These are phyloP conservation scores for Enteromius fasciolatus DNA, from an alignment of 2,797 vertebrate species.

Conservation along the genomic window DNA sequence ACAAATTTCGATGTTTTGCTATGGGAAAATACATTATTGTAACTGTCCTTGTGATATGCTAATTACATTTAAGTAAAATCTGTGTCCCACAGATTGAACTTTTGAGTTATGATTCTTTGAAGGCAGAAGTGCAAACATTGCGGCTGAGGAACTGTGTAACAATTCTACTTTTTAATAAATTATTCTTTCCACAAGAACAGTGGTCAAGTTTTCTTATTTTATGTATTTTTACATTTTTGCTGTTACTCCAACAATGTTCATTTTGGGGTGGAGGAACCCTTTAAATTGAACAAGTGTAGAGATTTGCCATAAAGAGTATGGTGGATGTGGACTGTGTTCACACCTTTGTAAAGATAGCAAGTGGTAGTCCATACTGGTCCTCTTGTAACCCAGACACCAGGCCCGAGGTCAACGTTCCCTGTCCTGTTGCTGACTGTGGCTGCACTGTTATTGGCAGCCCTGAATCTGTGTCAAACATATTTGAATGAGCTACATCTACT, in stretches of 20 bases:
- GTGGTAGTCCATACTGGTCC: slow-evolving; percentile 90
- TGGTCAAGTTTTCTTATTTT: not conserved
- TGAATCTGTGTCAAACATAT: slow-evolving; percentile 71
- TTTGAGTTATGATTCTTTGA: not conserved
- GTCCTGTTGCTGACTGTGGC: slow-evolving; percentile 84
- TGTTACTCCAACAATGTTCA: no score
- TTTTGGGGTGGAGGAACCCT: no score
- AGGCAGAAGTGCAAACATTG: not conserved
- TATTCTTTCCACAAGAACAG: not conserved
- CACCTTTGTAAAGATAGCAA: slow-evolving; percentile 97
- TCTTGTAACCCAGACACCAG: slow-evolving; percentile 92
- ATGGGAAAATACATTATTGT: no score
- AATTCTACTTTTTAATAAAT: not conserved
- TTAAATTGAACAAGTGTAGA: not conserved
- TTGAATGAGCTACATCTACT: slow-evolving; percentile 65
- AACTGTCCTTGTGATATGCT: no score
- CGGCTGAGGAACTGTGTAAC: not conserved
- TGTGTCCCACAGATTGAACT: not conserved
- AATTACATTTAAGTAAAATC: no score
- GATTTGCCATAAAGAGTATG: not conserved
- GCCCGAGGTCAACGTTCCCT: slow-evolving; percentile 78
- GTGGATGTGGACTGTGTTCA: not conserved
- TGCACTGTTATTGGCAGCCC: slow-evolving; percentile 90
- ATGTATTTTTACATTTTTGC: not conserved
- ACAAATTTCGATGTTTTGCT: no score